A percentile compares a stretch with the other conserved stretches of the same genome.
Conservation (phyloP, 2,113 vertebrate genomes). For the Aspiorhynchus laticeps region DNA sequence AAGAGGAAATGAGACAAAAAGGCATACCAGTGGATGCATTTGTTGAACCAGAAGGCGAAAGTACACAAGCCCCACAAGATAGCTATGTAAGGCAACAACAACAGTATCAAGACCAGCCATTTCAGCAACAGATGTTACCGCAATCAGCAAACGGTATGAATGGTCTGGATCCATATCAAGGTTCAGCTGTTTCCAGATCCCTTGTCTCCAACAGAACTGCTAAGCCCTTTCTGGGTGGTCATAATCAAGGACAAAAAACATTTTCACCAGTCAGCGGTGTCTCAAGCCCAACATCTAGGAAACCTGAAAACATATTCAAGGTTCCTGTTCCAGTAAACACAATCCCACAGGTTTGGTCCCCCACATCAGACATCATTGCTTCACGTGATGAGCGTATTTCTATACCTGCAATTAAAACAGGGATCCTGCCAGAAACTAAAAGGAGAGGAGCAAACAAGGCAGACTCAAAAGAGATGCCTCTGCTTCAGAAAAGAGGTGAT, state of each 20-base stretch:
- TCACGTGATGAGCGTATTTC: slow-evolving; percentile 94
- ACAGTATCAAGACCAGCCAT: slow-evolving; percentile 58
- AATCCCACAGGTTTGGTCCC: slow-evolving; percentile 78
- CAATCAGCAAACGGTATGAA: slow-evolving; percentile 70
- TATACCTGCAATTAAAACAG: slow-evolving; percentile 88
- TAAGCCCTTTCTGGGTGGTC: slow-evolving; percentile 83
- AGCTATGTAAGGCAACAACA: slow-evolving; percentile 57
- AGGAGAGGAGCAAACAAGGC: slow-evolving; percentile 79
- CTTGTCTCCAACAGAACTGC: slow-evolving; percentile 87
- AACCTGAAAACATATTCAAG: slow-evolving; percentile 79
- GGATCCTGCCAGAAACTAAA: slow-evolving; percentile 88
- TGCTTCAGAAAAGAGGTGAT: slow-evolving; percentile 72
- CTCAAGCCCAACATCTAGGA: slow-evolving; percentile 70
- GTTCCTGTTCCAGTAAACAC: slow-evolving; percentile 70
- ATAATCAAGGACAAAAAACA: slow-evolving; percentile 68
- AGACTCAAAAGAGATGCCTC: slow-evolving; percentile 66
- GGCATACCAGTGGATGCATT: slow-evolving; percentile 67
- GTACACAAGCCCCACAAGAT: slow-evolving; percentile 69
- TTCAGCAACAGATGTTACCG: slow-evolving; percentile 55
- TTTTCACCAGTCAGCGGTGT: slow-evolving; percentile 70
- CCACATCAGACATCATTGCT: slow-evolving; percentile 85
- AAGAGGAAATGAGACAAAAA: slow-evolving; percentile 81
- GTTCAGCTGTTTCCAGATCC: slow-evolving; percentile 67
- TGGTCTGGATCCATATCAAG: slow-evolving; percentile 68
- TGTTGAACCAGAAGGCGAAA: slow-evolving; percentile 62